A percentile compares a stretch with the other conserved stretches of the same genome.
Conservation (phyloP, 1,140 invertebrate genomes). For the Ooceraea biroi region DNA sequence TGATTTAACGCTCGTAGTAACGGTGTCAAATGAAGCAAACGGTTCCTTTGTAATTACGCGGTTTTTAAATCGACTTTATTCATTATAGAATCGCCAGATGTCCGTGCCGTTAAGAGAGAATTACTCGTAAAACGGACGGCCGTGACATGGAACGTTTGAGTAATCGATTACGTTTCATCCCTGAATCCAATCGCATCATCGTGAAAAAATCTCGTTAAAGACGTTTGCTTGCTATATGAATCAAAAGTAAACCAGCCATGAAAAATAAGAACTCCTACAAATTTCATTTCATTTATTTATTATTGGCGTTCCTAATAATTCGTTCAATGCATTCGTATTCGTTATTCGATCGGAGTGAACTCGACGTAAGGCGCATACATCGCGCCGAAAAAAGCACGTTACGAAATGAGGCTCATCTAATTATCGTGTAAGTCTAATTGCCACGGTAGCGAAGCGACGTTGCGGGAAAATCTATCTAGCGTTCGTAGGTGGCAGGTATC, state of each 20-base stretch:
- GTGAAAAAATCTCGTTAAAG: background rate
- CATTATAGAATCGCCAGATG: constrained; percentile 38
- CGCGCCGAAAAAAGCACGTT: constrained; percentile 42
- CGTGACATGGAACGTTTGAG: background rate
- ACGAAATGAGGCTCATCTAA: constrained; percentile 70
- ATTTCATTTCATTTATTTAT: background rate
- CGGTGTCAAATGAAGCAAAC: constrained; percentile 31
- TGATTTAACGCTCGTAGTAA: constrained; percentile 31
- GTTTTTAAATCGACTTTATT: background rate
- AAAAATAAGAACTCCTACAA: background rate
- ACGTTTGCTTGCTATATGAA: background rate
- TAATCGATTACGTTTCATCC: constrained; percentile 12
- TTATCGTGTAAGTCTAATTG: constrained; percentile 81
- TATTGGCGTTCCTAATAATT: too few relatives aligned
- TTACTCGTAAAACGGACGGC: background rate
- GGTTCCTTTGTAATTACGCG: constrained; percentile 4
- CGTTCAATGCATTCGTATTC: background rate
- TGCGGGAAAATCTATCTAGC: constrained; percentile 44
- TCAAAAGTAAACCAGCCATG: too few relatives aligned
- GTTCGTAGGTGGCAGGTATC: constrained; percentile 43
- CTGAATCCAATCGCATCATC: background rate
- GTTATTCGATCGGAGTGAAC: background rate
- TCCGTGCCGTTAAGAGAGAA: constrained; percentile 32
- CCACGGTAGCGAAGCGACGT: constrained; percentile 19
- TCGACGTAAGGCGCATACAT: background rate